A percentile compares a stretch with the other conserved stretches of the same genome.
Evolutionary conservation across 2,888 invertebrate genomes (phyloP).

Genomic region (Calephelis perditalis): DNA sequence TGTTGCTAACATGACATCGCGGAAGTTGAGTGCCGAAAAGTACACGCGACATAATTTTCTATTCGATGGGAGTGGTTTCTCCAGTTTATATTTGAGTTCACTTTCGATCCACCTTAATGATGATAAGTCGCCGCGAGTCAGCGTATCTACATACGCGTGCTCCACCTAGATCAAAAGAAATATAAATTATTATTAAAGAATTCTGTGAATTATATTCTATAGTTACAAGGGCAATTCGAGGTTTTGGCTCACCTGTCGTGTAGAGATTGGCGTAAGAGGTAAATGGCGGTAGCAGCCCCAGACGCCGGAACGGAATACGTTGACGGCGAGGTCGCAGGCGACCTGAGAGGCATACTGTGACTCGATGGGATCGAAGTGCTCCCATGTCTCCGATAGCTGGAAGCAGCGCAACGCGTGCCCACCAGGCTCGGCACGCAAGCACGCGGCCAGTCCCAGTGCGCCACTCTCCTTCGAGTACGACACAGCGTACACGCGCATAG

Average conservation of each 20-base stretch:
- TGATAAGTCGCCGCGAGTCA: conserved; percentile 95
- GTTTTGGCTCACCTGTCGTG: conserved; percentile 63
- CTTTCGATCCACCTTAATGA: conserved; percentile 96
- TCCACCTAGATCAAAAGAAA: conserved; percentile 78
- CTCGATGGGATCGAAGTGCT: conserved; percentile 78
- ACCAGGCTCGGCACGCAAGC: conserved; percentile 92
- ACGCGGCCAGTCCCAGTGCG: conserved; percentile 92
- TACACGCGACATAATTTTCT: conserved; percentile 90
- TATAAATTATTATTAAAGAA: background rate
- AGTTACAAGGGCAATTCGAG: background rate
- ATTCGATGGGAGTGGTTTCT: conserved; percentile 54
- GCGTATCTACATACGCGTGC: conserved; percentile 96
- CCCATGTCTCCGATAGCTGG: conserved; percentile 82
- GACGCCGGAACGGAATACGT: conserved; percentile 87
- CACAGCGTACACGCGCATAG: conserved; percentile 81
- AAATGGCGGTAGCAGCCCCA: conserved; percentile 95
- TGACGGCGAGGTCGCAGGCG: conserved; percentile 88
- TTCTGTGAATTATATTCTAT: conserved; percentile 30
- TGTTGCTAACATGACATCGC: conserved; percentile 98
- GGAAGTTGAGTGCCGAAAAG: conserved; percentile 97
- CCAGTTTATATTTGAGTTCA: conserved; percentile 63
- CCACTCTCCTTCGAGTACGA: conserved; percentile 85
- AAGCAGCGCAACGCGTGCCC: conserved; percentile 86
- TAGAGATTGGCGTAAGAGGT: conserved; percentile 72
- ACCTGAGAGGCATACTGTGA: conserved; percentile 80